Evolutionary conservation across 2,888 invertebrate species (phyloP).

Genomic region (Incurvaria masculella): DNA sequence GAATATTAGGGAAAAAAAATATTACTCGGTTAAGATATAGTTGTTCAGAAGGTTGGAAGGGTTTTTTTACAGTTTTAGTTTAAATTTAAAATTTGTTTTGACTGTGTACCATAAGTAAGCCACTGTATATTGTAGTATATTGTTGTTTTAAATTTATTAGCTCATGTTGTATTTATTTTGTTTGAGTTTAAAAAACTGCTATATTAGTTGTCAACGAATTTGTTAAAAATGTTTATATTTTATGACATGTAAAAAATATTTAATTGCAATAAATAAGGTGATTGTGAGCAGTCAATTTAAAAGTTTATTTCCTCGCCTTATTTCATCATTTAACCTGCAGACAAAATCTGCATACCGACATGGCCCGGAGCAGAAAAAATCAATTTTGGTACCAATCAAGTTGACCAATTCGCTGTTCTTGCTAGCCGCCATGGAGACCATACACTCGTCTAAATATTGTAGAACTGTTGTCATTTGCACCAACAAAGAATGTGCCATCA

Average conservation of each 20-base stretch:
- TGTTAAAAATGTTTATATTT: conserved; percentile 20
- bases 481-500: conserved; percentile 25
- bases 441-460: conserved; percentile 32
- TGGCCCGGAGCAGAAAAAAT: conserved; percentile 30
- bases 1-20: too few relatives aligned
- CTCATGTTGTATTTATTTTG: conserved; percentile 12
- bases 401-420: conserved; percentile 21
- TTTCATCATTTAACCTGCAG: conserved; percentile 24
- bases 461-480: conserved; percentile 26
- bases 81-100: too few relatives aligned
- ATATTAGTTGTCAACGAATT: too few relatives aligned
- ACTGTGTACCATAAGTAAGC: too few relatives aligned
- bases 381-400: conserved; percentile 32
- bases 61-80: too few relatives aligned
- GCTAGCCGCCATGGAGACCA: conserved; percentile 33
- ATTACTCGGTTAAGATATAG: too few relatives aligned
- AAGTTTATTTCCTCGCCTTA: conserved; percentile 20
- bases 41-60: too few relatives aligned
- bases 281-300: conserved; percentile 12
- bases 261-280: conserved; percentile 7
- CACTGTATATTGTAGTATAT: too few relatives aligned
- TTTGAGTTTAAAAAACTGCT: too few relatives aligned
- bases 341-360: conserved; percentile 25
- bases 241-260: conserved; percentile 27
- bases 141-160: conserved; percentile 4